phyloP scores from a whole-genome alignment of 2,797 vertebrate species.

The Halcyon smyrnensis region DNA sequence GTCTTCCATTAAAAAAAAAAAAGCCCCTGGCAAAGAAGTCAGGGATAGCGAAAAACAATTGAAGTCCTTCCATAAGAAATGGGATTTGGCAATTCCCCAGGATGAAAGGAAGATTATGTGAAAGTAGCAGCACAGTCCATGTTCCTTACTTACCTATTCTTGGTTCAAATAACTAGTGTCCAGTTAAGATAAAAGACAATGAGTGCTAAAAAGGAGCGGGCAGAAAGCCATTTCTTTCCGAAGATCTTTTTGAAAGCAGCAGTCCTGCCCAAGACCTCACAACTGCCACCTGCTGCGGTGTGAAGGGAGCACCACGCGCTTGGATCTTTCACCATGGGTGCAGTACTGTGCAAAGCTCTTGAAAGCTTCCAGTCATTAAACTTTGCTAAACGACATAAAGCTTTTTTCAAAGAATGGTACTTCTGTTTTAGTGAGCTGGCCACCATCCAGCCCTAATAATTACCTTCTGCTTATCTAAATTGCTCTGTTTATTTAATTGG shows the following conservation, averaged over 20 bases:
- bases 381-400: background rate
- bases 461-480: constrained; percentile 48
- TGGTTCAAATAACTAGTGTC: background rate
- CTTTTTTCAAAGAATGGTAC: constrained; percentile 9
- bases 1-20: background rate
- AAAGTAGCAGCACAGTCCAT: background rate
- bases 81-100: background rate
- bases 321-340: background rate
- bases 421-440: constrained; percentile 35
- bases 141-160: background rate
- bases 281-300: background rate
- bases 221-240: background rate
- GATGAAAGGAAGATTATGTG: background rate
- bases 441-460: constrained; percentile 26
- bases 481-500: constrained; percentile 50
- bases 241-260: background rate
- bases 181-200: background rate
- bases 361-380: constrained; percentile 35
- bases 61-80: background rate
- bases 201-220: background rate
- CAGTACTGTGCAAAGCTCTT: background rate
- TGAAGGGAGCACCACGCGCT: background rate
- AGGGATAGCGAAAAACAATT: background rate
- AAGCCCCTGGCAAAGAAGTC: background rate
- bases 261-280: background rate